These are phyloP conservation scores for Climacteris rufus DNA, from an alignment of 2,113 vertebrate genomes.

Conservation along the genomic window DNA sequence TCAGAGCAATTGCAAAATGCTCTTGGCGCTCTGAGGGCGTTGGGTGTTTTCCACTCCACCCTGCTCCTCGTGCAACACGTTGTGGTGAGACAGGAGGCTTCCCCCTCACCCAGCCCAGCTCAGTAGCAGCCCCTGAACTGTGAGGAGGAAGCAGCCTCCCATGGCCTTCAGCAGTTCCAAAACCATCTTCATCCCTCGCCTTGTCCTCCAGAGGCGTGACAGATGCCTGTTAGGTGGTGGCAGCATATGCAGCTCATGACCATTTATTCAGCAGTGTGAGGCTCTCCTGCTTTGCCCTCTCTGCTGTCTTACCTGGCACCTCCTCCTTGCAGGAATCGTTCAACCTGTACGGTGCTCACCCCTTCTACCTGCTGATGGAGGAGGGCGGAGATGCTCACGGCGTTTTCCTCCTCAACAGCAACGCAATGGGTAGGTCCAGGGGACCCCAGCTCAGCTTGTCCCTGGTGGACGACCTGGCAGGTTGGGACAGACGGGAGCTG, in stretches of 20 bases:
- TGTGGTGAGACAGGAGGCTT: neutral
- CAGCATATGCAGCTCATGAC: neutral
- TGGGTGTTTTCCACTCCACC: constrained; percentile 9
- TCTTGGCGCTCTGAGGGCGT: neutral
- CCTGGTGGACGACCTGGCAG: neutral
- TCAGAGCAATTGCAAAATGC: constrained; percentile 32
- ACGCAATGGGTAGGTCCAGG: constrained; percentile 64
- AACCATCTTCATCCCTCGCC: neutral
- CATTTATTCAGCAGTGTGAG: fast-evolving
- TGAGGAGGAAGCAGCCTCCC: neutral
- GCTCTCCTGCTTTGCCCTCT: neutral
- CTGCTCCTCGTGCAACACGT: neutral
- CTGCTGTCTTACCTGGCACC: neutral
- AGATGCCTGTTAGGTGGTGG: neutral
- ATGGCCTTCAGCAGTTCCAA: neutral
- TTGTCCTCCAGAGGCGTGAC: neutral
- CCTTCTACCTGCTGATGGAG: constrained; percentile 87
- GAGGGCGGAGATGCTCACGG: constrained; percentile 79
- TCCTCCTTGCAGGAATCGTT: constrained; percentile 71
- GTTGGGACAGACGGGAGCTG: neutral
- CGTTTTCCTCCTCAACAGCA: constrained; percentile 87
- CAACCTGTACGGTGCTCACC: constrained; percentile 87
- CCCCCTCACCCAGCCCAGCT: neutral
- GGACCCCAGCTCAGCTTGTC: neutral
- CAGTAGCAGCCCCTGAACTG: neutral